Conservation (phyloP, 2,797 vertebrate genomes). For the Trematomus bernacchii region DNA sequence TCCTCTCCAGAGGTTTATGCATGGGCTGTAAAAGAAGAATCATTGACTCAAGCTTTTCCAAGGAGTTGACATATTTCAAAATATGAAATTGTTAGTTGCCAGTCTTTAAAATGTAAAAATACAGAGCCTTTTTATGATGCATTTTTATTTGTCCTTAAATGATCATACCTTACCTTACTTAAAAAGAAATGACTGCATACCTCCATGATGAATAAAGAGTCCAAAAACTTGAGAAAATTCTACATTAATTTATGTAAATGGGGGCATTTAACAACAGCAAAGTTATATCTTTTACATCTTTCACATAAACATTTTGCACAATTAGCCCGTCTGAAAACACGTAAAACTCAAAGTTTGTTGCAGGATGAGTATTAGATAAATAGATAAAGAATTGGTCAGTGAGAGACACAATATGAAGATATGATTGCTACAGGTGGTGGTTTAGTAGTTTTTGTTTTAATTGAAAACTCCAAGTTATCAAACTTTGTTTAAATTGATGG, state of each 20-base stretch:
- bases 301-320: too few species aligned
- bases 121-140: neutral
- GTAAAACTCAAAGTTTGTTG: too few species aligned
- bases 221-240: too few species aligned
- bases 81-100: neutral
- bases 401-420: neutral
- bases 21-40: slow-evolving; percentile 22
- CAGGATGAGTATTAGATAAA: too few species aligned
- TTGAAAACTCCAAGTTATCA: slow-evolving; percentile 2
- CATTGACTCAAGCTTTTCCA: slow-evolving; percentile 31
- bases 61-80: slow-evolving; percentile 33
- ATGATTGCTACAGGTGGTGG: neutral
- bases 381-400: too few species aligned
- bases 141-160: neutral
- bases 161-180: too few species aligned
- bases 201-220: too few species aligned
- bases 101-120: slow-evolving; percentile 3
- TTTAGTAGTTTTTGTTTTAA: neutral
- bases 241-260: too few species aligned
- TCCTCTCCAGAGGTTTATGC: slow-evolving; percentile 56
- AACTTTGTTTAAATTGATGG: slow-evolving; percentile 3
- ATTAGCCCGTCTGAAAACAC: too few species aligned
- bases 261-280: too few species aligned
- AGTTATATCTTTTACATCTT: too few species aligned
- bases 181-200: too few species aligned